Evolutionary conservation across 1,140 invertebrate species (phyloP), one percentile per base, ranked within the genome.

Genomic region (Pemphigus obesinymphae): DNA sequence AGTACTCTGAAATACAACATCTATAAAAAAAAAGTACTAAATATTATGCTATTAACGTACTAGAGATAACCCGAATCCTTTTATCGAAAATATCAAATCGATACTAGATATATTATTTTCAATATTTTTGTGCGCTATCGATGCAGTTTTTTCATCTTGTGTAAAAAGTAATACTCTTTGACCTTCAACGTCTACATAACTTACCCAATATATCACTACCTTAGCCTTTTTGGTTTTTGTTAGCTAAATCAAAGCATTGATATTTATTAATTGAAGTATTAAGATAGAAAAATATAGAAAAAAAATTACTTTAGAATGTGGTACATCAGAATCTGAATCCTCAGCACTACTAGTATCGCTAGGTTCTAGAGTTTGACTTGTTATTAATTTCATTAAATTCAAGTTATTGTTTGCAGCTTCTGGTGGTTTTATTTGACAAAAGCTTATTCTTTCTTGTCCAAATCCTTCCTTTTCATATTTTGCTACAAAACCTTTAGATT

Each of bases 161-260:
- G 93, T 94, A 84, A 96, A 91, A n/a, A 94, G 89, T 34, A 95
- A 88, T 0, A 93, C 92, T 85, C 93, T 88, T 87, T 96, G 94
- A 43, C 90, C 89, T 0, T 90, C 90, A 20, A 11, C 37, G 83
- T 95, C 92, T 84, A 93, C 89, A 83, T 92, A 95, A 75, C 93
- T 94, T 45, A 94, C 90, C 93, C 94, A 96, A 84, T 93, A 94
- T n/a, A 96, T 91, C 3, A 91, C 88, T 11, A 93, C 88, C 83
- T 89, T 88, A 83, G 91, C 90, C 83, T 88, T 89, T 34, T 90
- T 86, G 3, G 88, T 85, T 76, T 87, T 87, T 84, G 83, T 66
- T 83, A 86, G 53, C 83, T 85, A 66, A 78, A 81, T 84, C 45
- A 58, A 61, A 31, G 78, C 45, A 55, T 75, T 31, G 53, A 31